These are phyloP conservation scores for Trachymyrmex cornetzi DNA, from an alignment of 1,140 invertebrate species.

Conservation along the genomic window DNA sequence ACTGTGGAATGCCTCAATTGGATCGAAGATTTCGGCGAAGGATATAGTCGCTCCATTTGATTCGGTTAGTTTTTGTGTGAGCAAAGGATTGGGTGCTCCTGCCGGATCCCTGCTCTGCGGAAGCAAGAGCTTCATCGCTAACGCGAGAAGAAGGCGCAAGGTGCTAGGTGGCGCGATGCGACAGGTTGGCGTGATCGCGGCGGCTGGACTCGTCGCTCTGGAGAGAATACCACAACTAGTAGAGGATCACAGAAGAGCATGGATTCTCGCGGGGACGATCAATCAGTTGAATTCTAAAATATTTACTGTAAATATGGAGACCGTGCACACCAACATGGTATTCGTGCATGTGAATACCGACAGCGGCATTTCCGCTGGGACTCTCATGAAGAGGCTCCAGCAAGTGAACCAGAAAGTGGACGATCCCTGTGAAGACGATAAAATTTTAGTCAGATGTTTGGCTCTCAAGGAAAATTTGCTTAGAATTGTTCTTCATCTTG, in stretches of 20 bases:
- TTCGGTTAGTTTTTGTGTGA: constrained; percentile 93
- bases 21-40: constrained; percentile 88
- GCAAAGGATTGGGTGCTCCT: constrained; percentile 96
- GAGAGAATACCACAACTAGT: constrained; percentile 91
- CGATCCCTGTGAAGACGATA: constrained; percentile 84
- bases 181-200: constrained; percentile 95
- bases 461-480: constrained; percentile 87
- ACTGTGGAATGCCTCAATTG: constrained; percentile 95
- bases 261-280: constrained; percentile 90
- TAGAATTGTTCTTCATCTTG: constrained; percentile 90
- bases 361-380: constrained; percentile 84
- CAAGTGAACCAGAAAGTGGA: constrained; percentile 81
- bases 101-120: constrained; percentile 95
- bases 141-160: constrained; percentile 92
- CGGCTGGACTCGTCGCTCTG: constrained; percentile 94
- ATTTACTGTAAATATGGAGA: constrained; percentile 90
- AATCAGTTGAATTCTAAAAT: constrained; percentile 75
- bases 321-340: constrained; percentile 93
- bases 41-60: constrained; percentile 91
- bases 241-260: constrained; percentile 92
- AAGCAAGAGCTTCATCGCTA: constrained; percentile 91
- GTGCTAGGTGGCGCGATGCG: constrained; percentile 97
- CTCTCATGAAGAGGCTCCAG: constrained; percentile 88
- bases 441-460: constrained; percentile 88
- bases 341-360: constrained; percentile 88